phyloP scores from a whole-genome alignment of 2,797 vertebrate species.

The Poeciliopsis infans region DNA sequence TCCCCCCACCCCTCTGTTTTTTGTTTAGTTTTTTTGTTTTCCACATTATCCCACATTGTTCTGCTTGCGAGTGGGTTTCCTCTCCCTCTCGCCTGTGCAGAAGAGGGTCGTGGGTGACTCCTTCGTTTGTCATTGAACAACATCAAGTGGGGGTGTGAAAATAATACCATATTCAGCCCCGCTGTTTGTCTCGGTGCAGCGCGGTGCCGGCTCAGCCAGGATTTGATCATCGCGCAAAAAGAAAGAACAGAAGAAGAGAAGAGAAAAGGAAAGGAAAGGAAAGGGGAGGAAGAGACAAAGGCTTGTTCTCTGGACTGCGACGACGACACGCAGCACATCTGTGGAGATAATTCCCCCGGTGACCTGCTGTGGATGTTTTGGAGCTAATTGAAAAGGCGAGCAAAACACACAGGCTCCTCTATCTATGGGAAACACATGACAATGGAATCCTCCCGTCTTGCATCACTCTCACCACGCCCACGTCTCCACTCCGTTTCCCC shows the following conservation, averaged over 20 bases:
- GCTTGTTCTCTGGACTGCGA: slow-evolving; percentile 51
- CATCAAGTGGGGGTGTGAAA: slow-evolving; percentile 67
- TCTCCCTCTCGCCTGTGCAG: slow-evolving; percentile 41
- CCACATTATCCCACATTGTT: slow-evolving; percentile 24
- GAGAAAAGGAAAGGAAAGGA: not conserved
- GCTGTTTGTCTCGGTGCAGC: slow-evolving; percentile 50
- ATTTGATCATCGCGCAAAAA: slow-evolving; percentile 60
- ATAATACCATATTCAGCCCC: slow-evolving; percentile 65
- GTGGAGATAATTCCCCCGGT: slow-evolving; percentile 56
- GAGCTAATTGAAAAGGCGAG: slow-evolving; percentile 68
- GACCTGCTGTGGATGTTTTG: slow-evolving; percentile 67
- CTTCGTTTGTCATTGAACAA: slow-evolving; percentile 71
- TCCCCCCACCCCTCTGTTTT: not conserved
- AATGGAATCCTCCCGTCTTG: slow-evolving; percentile 59
- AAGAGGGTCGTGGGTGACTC: slow-evolving; percentile 47
- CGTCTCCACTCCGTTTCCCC: slow-evolving; percentile 31
- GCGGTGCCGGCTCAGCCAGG: slow-evolving; percentile 49
- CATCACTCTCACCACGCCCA: slow-evolving; percentile 43
- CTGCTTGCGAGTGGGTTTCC: slow-evolving; percentile 39
- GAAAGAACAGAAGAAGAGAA: slow-evolving; percentile 6
- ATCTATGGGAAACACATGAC: slow-evolving; percentile 58
- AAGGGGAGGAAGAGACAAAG: slow-evolving; percentile 29
- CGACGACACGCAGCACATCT: slow-evolving; percentile 65
- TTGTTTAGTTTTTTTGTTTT: not conserved
- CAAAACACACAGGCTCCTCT: slow-evolving; percentile 52